Conservation (phyloP, 2,113 vertebrate genomes). For the Acrocephalus kingi region DNA sequence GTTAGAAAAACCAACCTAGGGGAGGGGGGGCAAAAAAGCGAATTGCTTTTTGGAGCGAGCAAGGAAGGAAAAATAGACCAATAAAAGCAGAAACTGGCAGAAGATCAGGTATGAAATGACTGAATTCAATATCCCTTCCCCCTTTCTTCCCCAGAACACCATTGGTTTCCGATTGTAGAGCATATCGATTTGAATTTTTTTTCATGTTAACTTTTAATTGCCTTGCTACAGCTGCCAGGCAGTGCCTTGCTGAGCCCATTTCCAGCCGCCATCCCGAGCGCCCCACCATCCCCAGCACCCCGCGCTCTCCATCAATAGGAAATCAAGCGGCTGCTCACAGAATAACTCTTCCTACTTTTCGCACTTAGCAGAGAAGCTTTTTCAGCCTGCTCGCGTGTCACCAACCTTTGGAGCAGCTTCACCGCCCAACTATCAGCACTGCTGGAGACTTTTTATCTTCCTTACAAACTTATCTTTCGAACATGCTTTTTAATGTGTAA, state of each 20-base stretch:
- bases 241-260: neutral
- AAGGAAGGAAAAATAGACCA: neutral
- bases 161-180: neutral
- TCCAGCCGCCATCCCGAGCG: neutral
- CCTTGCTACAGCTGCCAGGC: slow-evolving; percentile 10
- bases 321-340: slow-evolving; percentile 19
- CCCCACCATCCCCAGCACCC: slow-evolving; percentile 14
- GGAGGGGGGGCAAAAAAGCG: neutral
- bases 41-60: neutral
- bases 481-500: slow-evolving; percentile 14
- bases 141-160: neutral
- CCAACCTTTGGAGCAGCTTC: slow-evolving; percentile 1
- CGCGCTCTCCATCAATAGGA: neutral
- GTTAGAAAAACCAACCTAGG: neutral
- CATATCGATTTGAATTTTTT: slow-evolving; percentile 11
- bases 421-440: slow-evolving; percentile 14
- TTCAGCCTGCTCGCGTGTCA: neutral
- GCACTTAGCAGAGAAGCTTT: neutral
- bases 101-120: neutral
- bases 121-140: neutral
- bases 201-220: slow-evolving; percentile 53
- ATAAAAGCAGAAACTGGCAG: neutral
- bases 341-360: neutral
- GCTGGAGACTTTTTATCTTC: slow-evolving; percentile 30
- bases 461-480: slow-evolving; percentile 33